Evolutionary conservation across 2,888 invertebrate species (phyloP).

Genomic region (Epinotia nisella): DNA sequence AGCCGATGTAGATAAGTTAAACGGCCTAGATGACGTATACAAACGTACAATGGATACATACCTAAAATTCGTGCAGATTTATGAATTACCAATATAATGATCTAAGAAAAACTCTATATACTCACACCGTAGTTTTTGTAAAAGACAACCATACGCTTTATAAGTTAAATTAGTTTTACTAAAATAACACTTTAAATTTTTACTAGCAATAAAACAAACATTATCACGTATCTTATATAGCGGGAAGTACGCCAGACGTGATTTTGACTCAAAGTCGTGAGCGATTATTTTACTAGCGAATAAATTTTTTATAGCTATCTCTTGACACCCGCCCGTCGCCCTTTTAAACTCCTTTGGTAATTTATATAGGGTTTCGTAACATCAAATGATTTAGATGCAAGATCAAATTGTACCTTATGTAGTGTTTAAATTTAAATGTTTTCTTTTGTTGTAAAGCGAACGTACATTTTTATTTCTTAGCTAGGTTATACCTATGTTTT

Average conservation of each 20-base stretch:
- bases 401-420: neutral
- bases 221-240: slow-evolving; percentile 1
- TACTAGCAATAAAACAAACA: slow-evolving; percentile 15
- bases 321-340: slow-evolving; percentile 49
- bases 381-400: no score
- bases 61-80: no score
- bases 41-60: no score
- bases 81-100: no score
- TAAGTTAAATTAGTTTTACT: slow-evolving; percentile 6
- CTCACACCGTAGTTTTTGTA: neutral
- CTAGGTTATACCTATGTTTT: no score
- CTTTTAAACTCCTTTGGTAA: slow-evolving; percentile 23
- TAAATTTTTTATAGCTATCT: slow-evolving; percentile 49
- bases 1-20: no score
- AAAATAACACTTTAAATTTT: slow-evolving; percentile 11
- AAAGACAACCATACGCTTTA: neutral
- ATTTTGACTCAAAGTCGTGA: slow-evolving; percentile 19
- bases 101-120: no score
- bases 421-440: neutral
- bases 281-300: slow-evolving; percentile 47
- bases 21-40: no score
- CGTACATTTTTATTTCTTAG: no score
- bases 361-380: no score
- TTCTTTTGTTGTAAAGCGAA: neutral
- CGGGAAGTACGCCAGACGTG: slow-evolving; percentile 27